Evolutionary conservation across 2,888 invertebrate species (phyloP), one percentile per base, ranked within the genome.

Genomic region (Scaeva pyrastri): DNA sequence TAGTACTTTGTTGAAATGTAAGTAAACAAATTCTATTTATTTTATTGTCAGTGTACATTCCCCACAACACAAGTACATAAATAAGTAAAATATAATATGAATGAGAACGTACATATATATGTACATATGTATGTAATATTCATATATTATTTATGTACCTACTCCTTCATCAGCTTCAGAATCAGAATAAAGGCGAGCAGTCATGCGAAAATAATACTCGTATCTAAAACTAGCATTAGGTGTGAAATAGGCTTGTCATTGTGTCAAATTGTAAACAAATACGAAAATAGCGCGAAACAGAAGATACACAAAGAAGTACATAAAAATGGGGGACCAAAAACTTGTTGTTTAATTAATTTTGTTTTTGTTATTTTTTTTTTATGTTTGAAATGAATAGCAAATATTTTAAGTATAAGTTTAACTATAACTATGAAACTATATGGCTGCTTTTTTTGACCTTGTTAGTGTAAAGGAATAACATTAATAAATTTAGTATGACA

Each of bases 211-310:
- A 73, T 82, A 73, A 73, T 82, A 31, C 31, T 31, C 31, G 31
- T 31, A 82, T 77, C 58, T 43, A 43, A 66, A 77, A 72, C 66
- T 66, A 72, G 72, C 60, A 73, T 77, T 45, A 82, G 60, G 82
- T 82, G 77, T 77, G 73, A 82, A 82, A 82, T 82, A 52, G 72
- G 52, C 66, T 68, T 82, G 82, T 73, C 52, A 73, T 72, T 73
- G 73, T 82, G 82, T 77, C 60, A 77, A 72, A 48, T 55, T 82
- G 55, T 77, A 60, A 52, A 72, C 68, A 77, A 72, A 81, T 45
- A 45, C 50, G 39, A 62, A 43, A 21, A 41, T 52, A 48, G 14
- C n/a, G 19, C 6, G 11, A 48, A 66, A 48, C 5, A 48, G 66
- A 31, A 12, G 45, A 36, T 26, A 60, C 23, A 11, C 8, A 0